Conservation (phyloP, 2,797 vertebrate species). For the Propithecus deckenii region DNA sequence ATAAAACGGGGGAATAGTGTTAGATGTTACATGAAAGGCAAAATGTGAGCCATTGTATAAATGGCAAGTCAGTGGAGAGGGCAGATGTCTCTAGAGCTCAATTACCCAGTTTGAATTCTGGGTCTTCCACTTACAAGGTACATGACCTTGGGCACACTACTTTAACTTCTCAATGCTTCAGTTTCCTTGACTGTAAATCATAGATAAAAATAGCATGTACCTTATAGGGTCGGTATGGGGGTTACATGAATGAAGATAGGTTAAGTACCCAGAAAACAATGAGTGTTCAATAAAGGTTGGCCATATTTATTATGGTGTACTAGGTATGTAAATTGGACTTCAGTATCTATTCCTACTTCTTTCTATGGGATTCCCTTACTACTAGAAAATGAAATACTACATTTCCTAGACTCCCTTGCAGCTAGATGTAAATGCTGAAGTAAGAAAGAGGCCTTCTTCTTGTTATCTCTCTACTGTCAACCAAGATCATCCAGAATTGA, state of each 20-base stretch:
- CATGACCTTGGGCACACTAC: not conserved
- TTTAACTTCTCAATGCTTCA: not conserved
- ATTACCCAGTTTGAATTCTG: too few relatives aligned
- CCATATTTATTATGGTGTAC: not conserved
- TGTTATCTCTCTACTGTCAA: not conserved
- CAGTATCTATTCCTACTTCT: not conserved
- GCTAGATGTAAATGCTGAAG: not conserved
- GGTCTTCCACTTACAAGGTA: not conserved
- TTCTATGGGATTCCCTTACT: not conserved
- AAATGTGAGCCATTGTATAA: conserved; percentile 11
- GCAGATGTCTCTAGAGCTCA: not conserved
- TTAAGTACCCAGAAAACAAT: not conserved
- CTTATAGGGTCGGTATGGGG: not conserved
- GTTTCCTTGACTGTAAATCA: not conserved
- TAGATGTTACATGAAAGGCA: conserved; percentile 4
- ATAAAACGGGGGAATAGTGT: not conserved
- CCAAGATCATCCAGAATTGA: not conserved
- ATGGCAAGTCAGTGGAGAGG: not conserved
- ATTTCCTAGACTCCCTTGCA: not conserved
- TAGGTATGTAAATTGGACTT: not conserved
- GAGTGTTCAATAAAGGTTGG: not conserved
- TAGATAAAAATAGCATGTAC: not conserved
- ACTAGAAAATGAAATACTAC: not conserved
- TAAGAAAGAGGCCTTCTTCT: not conserved
- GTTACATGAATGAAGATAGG: not conserved